phyloP scores from a whole-genome alignment of 2,888 invertebrate genomes.

The Cerastis rubricosa region DNA sequence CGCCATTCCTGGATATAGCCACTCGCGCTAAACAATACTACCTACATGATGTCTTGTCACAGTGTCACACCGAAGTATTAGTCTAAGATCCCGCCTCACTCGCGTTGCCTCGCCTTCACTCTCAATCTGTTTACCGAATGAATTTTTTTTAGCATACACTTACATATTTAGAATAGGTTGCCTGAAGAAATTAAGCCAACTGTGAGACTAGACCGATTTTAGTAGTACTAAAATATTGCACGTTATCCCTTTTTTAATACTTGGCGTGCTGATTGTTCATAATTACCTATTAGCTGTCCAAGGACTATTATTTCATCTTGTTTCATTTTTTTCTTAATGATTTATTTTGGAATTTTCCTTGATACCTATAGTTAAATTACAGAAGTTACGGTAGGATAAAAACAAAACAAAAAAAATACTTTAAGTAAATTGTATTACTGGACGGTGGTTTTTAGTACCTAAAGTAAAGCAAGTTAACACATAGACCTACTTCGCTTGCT shows the following conservation, averaged over 20 bases:
- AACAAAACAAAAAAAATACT: slow-evolving; percentile 9
- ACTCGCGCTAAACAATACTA: slow-evolving; percentile 56
- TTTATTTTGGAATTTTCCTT: too few species aligned
- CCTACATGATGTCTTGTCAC: slow-evolving; percentile 41
- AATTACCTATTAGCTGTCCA: too few species aligned
- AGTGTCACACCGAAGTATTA: slow-evolving; percentile 33
- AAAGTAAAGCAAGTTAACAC: slow-evolving; percentile 69
- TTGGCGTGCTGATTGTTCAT: not conserved
- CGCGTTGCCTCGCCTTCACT: not conserved
- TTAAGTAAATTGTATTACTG: slow-evolving; percentile 22
- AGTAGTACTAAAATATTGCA: not conserved
- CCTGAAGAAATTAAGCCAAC: not conserved
- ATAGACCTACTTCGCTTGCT: slow-evolving; percentile 65
- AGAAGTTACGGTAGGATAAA: not conserved
- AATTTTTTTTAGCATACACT: not conserved
- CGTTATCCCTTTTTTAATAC: not conserved
- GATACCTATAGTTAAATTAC: not conserved
- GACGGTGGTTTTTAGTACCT: slow-evolving; percentile 51
- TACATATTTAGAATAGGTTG: not conserved
- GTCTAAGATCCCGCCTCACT: not conserved
- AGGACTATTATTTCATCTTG: too few species aligned
- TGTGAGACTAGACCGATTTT: not conserved
- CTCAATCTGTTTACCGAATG: not conserved
- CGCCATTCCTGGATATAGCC: slow-evolving; percentile 52
- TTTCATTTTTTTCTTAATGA: not conserved